Evolutionary conservation across 2,888 invertebrate genomes (phyloP).

Genomic region (Formica aserva): DNA sequence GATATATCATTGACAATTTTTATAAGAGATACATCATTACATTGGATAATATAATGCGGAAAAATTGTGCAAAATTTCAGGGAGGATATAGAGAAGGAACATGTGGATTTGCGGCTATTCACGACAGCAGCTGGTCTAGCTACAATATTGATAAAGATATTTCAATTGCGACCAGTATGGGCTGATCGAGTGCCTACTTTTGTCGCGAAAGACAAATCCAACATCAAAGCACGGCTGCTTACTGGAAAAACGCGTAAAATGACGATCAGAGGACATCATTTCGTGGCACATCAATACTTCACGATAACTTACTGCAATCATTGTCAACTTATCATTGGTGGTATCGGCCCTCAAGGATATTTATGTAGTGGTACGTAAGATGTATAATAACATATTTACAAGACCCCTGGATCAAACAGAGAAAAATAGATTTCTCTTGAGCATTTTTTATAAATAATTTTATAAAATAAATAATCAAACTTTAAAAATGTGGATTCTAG

Average conservation of each 20-base stretch:
- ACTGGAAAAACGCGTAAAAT: conserved; percentile 91
- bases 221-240: conserved; percentile 88
- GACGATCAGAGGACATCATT: conserved; percentile 95
- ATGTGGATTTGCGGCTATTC: conserved; percentile 88
- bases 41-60: conserved; percentile 34
- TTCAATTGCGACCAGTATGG: conserved; percentile 89
- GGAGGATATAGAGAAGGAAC: conserved; percentile 89
- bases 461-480: not conserved
- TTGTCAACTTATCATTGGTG: conserved; percentile 97
- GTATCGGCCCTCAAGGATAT: conserved; percentile 98
- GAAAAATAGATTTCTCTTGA: not conserved
- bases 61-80: conserved; percentile 82
- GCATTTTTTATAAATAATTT: not conserved
- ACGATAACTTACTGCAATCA: conserved; percentile 97
- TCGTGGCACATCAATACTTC: conserved; percentile 95
- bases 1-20: not conserved
- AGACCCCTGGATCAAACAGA: not conserved
- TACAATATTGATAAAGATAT: conserved; percentile 92
- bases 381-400: not conserved
- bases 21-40: conserved; percentile 37
- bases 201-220: conserved; percentile 94
- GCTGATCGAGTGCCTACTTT: conserved; percentile 94
- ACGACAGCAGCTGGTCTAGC: conserved; percentile 93
- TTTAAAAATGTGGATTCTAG: not conserved
- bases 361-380: conserved; percentile 93